Conservation (phyloP, 2,888 invertebrate genomes). For the Carcina quercana region DNA sequence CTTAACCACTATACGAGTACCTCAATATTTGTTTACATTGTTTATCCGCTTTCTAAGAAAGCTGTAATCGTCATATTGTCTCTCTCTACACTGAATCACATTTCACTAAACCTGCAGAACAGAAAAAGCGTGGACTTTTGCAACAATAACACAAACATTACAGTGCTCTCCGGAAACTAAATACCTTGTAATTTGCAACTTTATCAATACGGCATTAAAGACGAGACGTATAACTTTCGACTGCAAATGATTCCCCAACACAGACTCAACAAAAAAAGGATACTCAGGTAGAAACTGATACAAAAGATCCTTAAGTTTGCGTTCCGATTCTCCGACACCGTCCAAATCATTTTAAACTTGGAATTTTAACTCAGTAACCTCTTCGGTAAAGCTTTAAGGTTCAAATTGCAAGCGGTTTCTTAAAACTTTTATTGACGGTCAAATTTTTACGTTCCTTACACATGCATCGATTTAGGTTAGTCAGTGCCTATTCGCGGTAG, state of each 20-base stretch:
- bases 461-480: slow-evolving; percentile 54
- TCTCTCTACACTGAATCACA: slow-evolving; percentile 21
- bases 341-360: slow-evolving; percentile 9
- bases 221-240: slow-evolving; percentile 3
- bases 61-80: slow-evolving; percentile 21
- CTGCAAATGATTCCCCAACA: slow-evolving; percentile 21
- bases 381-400: slow-evolving; percentile 22
- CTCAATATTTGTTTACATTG: too few species aligned
- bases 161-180: slow-evolving; percentile 7
- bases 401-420: slow-evolving; percentile 26
- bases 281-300: slow-evolving; percentile 65
- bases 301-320: slow-evolving; percentile 56
- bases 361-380: background rate
- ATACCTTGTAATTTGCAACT: slow-evolving; percentile 20
- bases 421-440: slow-evolving; percentile 58
- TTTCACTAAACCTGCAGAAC: slow-evolving; percentile 31
- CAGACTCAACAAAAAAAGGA: slow-evolving; percentile 55
- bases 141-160: slow-evolving; percentile 24
- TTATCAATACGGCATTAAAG: slow-evolving; percentile 22
- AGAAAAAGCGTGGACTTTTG: slow-evolving; percentile 27
- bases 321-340: slow-evolving; percentile 32
- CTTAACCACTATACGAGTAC: too few species aligned
- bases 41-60: slow-evolving; percentile 12
- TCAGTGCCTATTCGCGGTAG: slow-evolving; percentile 40
- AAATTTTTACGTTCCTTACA: slow-evolving; percentile 54